Evolutionary conservation across 2,797 vertebrate species (phyloP), one percentile per base, ranked within the genome.

Genomic region (Mastacembelus armatus): DNA sequence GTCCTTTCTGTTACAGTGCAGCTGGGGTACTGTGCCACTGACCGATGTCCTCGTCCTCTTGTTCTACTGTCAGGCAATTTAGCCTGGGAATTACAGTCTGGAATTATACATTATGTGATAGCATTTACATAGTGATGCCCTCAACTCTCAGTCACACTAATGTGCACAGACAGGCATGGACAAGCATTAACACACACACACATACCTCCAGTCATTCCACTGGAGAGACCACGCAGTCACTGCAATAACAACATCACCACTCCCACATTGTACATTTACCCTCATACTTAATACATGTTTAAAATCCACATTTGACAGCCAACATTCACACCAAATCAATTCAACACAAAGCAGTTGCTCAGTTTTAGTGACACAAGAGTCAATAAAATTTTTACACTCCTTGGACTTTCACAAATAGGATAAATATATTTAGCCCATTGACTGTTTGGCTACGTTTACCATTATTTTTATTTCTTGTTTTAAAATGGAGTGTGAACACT

Each of bases 41-140:
- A 64, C 43, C 66, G 51, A 14, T 33, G 15, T 44, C 24, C 48
- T 29, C 40, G 29, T 8, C 51, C 10, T 51, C 6, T 42, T 40
- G n/a, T 19, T 51, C 40, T 42, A n/a, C 47, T 26, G 26, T 64
- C 58, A 47, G 50, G 43, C 33, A 47, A 65, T 71, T 74, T 78
- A 62, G 42, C 32, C 56, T 15, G 58, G 42, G 61, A 80, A 73
- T 72, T 72, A 57, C 71, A 22, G 32, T 80, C 49, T 49, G 57
- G 59, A 78, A 76, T 83, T 78, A 74, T 50, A 81, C 74, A 73
- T 62, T 27, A 38, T 63, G 38, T 55, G 68, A 73, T 19, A 43
- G 61, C 51, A 69, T 70, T 74, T 62, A 65, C 54, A 56, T 18
- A 40, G 36, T 2, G 38, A 49, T 78, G 38, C 38, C 65, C 45